A percentile compares a stretch with the other conserved stretches of the same genome.
Conservation (phyloP, 2,888 invertebrate genomes). For the Bellardia bayeri region DNA sequence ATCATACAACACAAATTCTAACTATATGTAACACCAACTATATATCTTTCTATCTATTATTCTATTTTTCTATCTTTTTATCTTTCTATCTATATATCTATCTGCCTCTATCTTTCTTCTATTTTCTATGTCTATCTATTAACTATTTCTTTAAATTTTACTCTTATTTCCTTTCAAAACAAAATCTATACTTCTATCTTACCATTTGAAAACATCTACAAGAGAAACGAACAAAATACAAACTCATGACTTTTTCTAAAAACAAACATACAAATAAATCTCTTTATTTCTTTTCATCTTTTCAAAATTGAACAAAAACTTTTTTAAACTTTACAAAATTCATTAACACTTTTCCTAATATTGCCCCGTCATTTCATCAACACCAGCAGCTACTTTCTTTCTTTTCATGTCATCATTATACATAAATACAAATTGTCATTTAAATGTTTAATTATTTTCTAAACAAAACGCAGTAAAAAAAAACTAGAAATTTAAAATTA, state of each 20-base stretch:
- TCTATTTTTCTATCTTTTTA: constrained; percentile 20
- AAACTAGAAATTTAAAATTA: constrained; percentile 12
- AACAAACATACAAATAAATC: constrained; percentile 50
- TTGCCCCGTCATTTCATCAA: constrained; percentile 26
- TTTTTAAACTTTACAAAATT: constrained; percentile 51
- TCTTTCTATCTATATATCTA: constrained; percentile 50
- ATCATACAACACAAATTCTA: constrained; percentile 49
- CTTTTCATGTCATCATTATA: constrained; percentile 54
- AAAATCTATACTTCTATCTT: constrained; percentile 59
- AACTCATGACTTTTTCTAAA: constrained; percentile 62
- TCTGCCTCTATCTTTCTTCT: constrained; percentile 71
- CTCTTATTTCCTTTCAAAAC: constrained; percentile 32
- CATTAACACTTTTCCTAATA: constrained; percentile 65
- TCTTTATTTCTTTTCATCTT: constrained; percentile 59
- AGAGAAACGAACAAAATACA: constrained; percentile 62
- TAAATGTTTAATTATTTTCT: constrained; percentile 52
- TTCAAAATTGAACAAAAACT: constrained; percentile 3
- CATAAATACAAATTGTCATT: constrained; percentile 62
- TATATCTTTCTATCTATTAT: constrained; percentile 53
- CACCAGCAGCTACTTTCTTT: constrained; percentile 63
- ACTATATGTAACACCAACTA: constrained; percentile 20
- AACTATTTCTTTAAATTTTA: constrained; percentile 35
- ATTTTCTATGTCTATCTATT: constrained; percentile 11
- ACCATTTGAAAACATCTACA: constrained; percentile 55
- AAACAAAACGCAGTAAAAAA: constrained; percentile 16